A percentile compares a stretch with the other conserved stretches of the same genome.
phyloP scores from a whole-genome alignment of 2,888 invertebrate species.

The Nebria brevicollis region DNA sequence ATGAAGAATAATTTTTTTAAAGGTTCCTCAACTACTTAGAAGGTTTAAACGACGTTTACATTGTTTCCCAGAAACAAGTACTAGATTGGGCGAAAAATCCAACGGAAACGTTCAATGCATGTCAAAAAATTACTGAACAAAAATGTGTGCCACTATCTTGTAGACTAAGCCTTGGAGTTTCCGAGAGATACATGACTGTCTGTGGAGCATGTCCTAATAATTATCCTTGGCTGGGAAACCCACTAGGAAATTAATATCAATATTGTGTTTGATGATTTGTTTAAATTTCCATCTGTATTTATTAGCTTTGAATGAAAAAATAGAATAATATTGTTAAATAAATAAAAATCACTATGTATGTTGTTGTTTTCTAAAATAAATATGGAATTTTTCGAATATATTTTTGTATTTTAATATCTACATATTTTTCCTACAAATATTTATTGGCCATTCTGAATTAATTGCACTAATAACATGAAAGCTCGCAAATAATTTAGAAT shows the following conservation, averaged over 20 bases:
- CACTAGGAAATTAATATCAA: neutral
- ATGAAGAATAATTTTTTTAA: neutral
- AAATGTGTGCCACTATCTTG: neutral
- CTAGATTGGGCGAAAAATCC: conserved; percentile 12
- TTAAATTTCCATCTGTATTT: neutral
- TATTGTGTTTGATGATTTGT: neutral
- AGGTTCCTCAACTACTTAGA: neutral
- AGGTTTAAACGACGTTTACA: conserved; percentile 6
- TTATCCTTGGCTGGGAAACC: neutral
- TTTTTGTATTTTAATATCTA: neutral
- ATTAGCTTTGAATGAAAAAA: neutral
- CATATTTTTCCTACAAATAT: neutral
- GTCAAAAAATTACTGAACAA: neutral
- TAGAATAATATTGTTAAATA: neutral
- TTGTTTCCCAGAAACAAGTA: conserved; percentile 2
- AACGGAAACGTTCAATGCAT: neutral
- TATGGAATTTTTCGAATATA: neutral
- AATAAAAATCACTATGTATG: neutral
- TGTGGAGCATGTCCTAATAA: neutral
- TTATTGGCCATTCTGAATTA: too few species aligned
- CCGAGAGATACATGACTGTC: neutral
- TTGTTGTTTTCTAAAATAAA: neutral
- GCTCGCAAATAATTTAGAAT: too few species aligned
- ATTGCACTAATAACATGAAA: too few species aligned
- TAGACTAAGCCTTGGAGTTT: neutral